Evolutionary conservation across 2,113 vertebrate genomes (phyloP), one percentile per base, ranked within the genome.

Genomic region (Hepsetus odoe): DNA sequence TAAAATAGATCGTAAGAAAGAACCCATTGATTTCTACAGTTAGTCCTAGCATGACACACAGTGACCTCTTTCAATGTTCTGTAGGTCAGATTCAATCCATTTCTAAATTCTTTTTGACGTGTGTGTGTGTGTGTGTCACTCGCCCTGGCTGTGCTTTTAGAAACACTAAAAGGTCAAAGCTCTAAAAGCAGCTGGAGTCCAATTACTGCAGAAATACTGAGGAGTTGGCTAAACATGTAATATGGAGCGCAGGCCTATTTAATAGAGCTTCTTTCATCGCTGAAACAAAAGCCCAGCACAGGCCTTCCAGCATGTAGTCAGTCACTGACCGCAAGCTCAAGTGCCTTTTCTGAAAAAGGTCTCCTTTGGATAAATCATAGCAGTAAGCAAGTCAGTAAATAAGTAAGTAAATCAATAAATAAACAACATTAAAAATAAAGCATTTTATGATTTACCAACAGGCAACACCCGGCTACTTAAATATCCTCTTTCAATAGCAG

Each of bases 151-250:
- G 66, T 55, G 24, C 53, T 30, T 33, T 38, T 70, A n/a, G 35
- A 76, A 74, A 40, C 64, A 55, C 35, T 53, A 46, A 49, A 80
- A 80, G 65, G 65, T 61, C 65, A 80, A 12, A 59, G 24, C 51
- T 55, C 51, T 55, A 55, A 71, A n/a, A 38, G 55, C 56, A 42
- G 33, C 49, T 72, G 33, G 66, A 77, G 14, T 61, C 76, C 55
- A 77, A 70, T 70, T 70, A 77, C 66, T 46, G 22, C 4, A 13
- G 66, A 70, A 70, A 49, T 61, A 44, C 40, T 64, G 58, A 46
- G 20, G 53, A 14, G 32, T 26, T 38, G 24, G 51, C 18, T 56
- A 35, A 68, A 77, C 26, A 22, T 35, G 51, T 68, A 67, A 59
- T 14, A 68, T 16, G 10, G 35, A 35, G 22, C 30, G 4, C 9